These are phyloP conservation scores for Neodiprion lecontei DNA, from an alignment of 1,140 invertebrate species.

Conservation along the genomic window DNA sequence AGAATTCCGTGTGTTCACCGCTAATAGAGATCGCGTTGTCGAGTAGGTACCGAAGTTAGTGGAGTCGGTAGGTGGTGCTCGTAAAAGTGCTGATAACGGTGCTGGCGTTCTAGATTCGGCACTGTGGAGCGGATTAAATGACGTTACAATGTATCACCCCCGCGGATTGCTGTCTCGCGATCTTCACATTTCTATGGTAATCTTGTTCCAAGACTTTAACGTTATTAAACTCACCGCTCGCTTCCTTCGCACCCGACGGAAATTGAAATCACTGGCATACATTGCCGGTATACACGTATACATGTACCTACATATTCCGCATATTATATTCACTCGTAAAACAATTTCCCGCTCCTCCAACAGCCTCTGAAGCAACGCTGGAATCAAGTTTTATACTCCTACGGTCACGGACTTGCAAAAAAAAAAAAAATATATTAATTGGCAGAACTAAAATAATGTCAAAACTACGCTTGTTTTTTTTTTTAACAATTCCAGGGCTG, in stretches of 20 bases:
- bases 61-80: background rate
- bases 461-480: too few relatives aligned
- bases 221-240: background rate
- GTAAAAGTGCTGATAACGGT: conserved; percentile 5
- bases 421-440: too few relatives aligned
- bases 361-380: too few relatives aligned
- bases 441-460: too few relatives aligned
- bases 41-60: background rate
- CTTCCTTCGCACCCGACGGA: background rate
- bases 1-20: conserved; percentile 1
- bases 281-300: background rate
- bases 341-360: too few relatives aligned
- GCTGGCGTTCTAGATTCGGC: background rate
- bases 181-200: conserved; percentile 7
- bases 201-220: background rate
- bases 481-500: too few relatives aligned
- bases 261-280: background rate
- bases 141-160: background rate
- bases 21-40: conserved; percentile 2
- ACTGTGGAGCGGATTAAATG: background rate
- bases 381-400: too few relatives aligned
- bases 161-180: background rate
- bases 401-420: too few relatives aligned
- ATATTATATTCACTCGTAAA: too few relatives aligned
- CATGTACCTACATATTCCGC: background rate